Evolutionary conservation across 2,797 vertebrate genomes (phyloP).

Genomic region (Chaetophractus vellerosus): DNA sequence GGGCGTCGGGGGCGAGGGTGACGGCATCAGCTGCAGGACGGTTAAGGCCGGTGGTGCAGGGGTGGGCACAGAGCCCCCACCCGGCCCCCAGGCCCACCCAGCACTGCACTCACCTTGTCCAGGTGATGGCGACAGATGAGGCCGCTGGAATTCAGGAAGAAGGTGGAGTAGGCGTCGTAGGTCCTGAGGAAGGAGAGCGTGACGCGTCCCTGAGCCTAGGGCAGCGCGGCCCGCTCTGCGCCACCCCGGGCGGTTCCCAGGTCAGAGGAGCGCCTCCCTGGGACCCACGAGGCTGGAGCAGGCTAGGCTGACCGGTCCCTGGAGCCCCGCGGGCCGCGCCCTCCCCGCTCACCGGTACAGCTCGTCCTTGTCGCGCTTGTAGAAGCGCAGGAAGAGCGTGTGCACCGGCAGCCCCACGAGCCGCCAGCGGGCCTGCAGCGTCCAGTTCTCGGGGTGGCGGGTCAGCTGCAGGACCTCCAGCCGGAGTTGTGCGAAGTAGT

Average conservation of each 20-base stretch:
- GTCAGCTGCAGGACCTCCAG: conserved; percentile 96
- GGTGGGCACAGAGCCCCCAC: neutral
- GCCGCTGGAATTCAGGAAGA: no score
- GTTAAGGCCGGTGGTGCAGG: neutral
- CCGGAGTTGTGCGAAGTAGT: conserved; percentile 91
- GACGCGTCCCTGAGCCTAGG: neutral
- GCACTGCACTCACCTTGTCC: conserved; percentile 86
- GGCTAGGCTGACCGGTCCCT: neutral
- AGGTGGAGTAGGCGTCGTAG: no score
- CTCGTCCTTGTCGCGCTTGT: conserved; percentile 93
- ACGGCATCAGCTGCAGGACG: conserved; percentile 83
- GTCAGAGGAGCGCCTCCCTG: no score
- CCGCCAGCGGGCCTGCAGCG: conserved; percentile 95
- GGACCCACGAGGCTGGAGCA: no score
- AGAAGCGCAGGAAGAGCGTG: conserved; percentile 92
- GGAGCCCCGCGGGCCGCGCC: neutral
- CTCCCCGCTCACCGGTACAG: conserved; percentile 90
- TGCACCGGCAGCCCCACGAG: conserved; percentile 93
- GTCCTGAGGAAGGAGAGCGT: neutral
- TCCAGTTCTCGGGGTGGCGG: conserved; percentile 94
- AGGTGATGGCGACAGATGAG: no score
- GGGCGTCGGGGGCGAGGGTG: no score
- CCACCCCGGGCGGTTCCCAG: no score
- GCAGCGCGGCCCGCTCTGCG: no score
- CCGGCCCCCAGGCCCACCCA: neutral